These are phyloP conservation scores for Saguinus imperator DNA, from an alignment of 2,113 vertebrate genomes.

Conservation along the genomic window DNA sequence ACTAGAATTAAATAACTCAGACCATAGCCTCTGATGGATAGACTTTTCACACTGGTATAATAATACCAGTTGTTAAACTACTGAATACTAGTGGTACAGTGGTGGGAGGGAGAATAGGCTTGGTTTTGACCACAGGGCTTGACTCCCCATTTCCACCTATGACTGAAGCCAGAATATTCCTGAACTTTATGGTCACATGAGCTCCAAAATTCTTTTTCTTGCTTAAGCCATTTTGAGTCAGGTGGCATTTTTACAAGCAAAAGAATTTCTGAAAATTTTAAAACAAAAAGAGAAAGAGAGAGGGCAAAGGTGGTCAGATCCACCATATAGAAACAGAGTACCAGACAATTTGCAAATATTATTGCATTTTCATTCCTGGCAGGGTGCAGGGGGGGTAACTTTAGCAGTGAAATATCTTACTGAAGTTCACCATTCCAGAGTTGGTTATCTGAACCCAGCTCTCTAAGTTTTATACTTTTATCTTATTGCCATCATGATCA, in stretches of 20 bases:
- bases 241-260: background rate
- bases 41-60: background rate
- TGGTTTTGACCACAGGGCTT: background rate
- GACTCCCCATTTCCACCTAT: background rate
- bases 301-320: background rate
- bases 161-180: background rate
- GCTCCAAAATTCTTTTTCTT: background rate
- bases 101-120: background rate
- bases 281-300: background rate
- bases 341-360: background rate
- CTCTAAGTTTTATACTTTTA: background rate
- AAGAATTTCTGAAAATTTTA: background rate
- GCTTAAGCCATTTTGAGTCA: background rate
- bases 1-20: background rate
- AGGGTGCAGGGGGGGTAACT: background rate
- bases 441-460: background rate
- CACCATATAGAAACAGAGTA: background rate
- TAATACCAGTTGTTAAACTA: background rate
- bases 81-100: background rate
- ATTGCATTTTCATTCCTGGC: background rate
- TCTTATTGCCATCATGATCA: background rate
- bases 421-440: background rate
- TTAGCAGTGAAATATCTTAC: background rate
- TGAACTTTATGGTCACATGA: background rate
- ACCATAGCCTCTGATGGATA: background rate